Base-by-base conservation (phyloP, 2,113 vertebrate genomes). In the Scophthalmus maximus region DNA sequence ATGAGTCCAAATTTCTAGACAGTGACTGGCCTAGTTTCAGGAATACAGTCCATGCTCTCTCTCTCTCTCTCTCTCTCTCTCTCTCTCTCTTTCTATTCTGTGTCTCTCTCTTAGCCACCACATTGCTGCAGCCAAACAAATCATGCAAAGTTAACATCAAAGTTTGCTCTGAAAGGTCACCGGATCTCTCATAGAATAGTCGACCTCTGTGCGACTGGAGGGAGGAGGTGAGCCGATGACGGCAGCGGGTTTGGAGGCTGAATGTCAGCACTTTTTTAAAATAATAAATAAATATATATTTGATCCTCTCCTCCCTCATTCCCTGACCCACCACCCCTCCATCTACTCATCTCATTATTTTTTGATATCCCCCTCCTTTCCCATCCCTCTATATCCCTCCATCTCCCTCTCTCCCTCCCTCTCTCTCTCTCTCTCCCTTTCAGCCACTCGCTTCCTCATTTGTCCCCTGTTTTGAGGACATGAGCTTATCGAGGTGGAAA, bases 11-110 rank as follows among this genome's bases (percentile, higher is more conserved):
- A 84, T 88, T 88, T 89, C 78, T 81, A 84, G 83, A 91, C 84
- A 90, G 75, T 86, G 72, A 85, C 82, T 91, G 88, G 82, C 90
- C 88, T 87, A 91, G 74, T 84, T 91, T 90, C 67, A 81, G 77
- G 73, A 88, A 81, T 55, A 78, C 55, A 78, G 60, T 56, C 76
- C 68, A 46, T 64, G 44, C 57, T 59, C 75, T 61, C 55, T 57
- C 51, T 78, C 59, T 64, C 57, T 46, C 62, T 66, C 25, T 32
- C 46, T 68, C 36, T 36, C 50, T 68, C 53, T 40, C 74, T 64
- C 46, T 62, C 53, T 79, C 61, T 63, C 60, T 53, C 61, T n/a
- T 18, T n/a, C 42, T 34, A n/a, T 71, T 66, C 44, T 50, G 27
- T 66, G 27, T 50, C 49, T 56, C 15, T 68, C 62, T 60, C 44